A percentile compares a stretch with the other conserved stretches of the same genome.
These are phyloP conservation scores for Urocyon cinereoargenteus DNA, from an alignment of 2,797 vertebrate genomes.

Conservation along the genomic window DNA sequence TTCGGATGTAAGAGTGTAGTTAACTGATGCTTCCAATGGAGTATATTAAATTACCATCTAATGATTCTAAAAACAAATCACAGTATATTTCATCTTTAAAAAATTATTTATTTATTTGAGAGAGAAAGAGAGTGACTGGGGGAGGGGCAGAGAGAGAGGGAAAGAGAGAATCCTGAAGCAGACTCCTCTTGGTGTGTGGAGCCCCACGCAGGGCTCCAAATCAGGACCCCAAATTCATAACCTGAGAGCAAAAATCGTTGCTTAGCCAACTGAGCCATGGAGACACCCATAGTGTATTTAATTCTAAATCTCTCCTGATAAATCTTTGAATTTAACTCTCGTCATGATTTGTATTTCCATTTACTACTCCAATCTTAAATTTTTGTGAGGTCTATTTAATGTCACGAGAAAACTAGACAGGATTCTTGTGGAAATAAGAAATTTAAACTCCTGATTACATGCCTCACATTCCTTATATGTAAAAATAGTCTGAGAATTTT, in stretches of 20 bases:
- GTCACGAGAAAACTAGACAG: neutral
- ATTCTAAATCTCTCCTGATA: neutral
- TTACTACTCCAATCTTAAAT: neutral
- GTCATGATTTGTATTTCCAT: neutral
- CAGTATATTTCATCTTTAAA: neutral
- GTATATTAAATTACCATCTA: constrained; percentile 29
- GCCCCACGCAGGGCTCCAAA: neutral
- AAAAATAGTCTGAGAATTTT: constrained; percentile 21
- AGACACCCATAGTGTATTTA: neutral
- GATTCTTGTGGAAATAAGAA: neutral
- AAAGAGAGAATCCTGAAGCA: neutral
- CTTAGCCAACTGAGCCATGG: neutral
- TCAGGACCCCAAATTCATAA: neutral
- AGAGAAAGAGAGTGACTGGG: neutral
- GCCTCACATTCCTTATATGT: neutral
- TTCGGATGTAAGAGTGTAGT: neutral
- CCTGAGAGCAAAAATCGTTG: accelerated
- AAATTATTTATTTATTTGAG: neutral
- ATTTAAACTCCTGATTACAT: neutral
- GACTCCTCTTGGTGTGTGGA: neutral
- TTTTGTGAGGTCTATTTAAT: neutral
- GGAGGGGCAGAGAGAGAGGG: neutral
- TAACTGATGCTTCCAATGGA: neutral
- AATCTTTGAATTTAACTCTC: neutral
- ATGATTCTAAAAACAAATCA: neutral